Percentiles rank a stretch among this genome's conserved stretches.
Evolutionary conservation across 2,888 invertebrate species (phyloP).

Genomic region (Drosophila melanosoma): DNA sequence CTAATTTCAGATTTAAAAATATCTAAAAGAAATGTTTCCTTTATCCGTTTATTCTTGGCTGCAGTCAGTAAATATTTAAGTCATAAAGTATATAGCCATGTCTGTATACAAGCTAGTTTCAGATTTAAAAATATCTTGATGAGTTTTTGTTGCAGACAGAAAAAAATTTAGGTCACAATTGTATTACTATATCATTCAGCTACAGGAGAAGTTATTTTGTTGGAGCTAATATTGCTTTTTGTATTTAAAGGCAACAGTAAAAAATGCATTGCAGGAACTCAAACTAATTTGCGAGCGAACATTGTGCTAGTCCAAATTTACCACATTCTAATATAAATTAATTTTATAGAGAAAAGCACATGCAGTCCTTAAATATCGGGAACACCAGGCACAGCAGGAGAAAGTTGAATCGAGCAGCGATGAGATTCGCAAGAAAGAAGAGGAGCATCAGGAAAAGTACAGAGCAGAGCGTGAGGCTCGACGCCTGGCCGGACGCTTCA

Average conservation of each 20-base stretch:
- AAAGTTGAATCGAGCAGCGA: constrained; percentile 88
- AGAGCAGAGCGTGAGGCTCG: constrained; percentile 87
- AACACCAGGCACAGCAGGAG: constrained; percentile 87
- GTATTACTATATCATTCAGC: neutral
- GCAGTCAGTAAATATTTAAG: neutral
- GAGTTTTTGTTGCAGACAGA: neutral
- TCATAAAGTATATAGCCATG: neutral
- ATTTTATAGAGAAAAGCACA: constrained; percentile 87
- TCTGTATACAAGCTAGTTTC: neutral
- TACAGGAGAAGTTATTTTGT: neutral
- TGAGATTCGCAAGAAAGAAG: constrained; percentile 88
- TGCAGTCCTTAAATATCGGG: constrained; percentile 89
- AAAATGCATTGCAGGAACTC: neutral
- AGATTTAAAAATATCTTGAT: neutral
- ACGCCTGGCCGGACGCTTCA: constrained; percentile 87
- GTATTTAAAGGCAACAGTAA: neutral
- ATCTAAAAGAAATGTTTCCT: neutral
- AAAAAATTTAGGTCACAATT: neutral
- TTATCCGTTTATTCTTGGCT: neutral
- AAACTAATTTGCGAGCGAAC: neutral
- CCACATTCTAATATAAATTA: neutral
- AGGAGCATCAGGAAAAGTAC: constrained; percentile 89
- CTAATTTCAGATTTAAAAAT: neutral
- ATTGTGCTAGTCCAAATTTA: neutral
- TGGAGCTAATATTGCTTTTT: neutral